Base-by-base conservation (phyloP, 2,113 vertebrate species). In the Chaetodon auriga region DNA sequence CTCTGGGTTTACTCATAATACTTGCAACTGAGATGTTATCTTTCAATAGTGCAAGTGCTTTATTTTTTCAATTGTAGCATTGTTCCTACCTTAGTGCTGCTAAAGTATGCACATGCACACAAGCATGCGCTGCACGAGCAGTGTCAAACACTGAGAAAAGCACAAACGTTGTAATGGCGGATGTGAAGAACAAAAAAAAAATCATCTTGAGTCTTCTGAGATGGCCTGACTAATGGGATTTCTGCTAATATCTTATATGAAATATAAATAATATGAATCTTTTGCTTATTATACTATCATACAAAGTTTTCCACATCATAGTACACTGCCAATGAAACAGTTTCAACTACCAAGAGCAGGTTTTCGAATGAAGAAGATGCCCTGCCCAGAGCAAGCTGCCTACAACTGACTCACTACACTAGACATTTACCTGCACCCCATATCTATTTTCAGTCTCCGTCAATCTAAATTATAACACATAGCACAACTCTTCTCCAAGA, bases 1-100 rank as follows among this genome's bases (percentile, higher is more conserved):
- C 36, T 58, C 13, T 57, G 80, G 4, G 57, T 75, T 75, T 66
- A 68, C n/a, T 54, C n/a, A 82, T 69, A 80, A 80, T 6, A 49
- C 61, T 45, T 48, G 5, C 11, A 62, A 76, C 65, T 19, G 49
- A 72, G 62, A 49, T 63, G n/a, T 60, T 21, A 80, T 49, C 38
- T 68, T 78, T 68, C 2, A 62, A 30, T 30, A 35, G 53, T 71
- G 49, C 64, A 78, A 35, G 5, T 10, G 18, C 8, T 68, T 81
- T 30, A 62, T 66, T 72, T 58, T 58, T 71, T 14, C 36, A 65
- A 3, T 46, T 58, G 36, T 41, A 36, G 53, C 16, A 48, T 62
- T 55, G 46, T 51, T 65, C 43, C 60, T 72, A 48, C 14, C 30
- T 58, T 43, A 38, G 1, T 19, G 36, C 25, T 35, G 53, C 23